phyloP scores from a whole-genome alignment of 2,888 invertebrate genomes.

The Eumacrocentrus americanus region DNA sequence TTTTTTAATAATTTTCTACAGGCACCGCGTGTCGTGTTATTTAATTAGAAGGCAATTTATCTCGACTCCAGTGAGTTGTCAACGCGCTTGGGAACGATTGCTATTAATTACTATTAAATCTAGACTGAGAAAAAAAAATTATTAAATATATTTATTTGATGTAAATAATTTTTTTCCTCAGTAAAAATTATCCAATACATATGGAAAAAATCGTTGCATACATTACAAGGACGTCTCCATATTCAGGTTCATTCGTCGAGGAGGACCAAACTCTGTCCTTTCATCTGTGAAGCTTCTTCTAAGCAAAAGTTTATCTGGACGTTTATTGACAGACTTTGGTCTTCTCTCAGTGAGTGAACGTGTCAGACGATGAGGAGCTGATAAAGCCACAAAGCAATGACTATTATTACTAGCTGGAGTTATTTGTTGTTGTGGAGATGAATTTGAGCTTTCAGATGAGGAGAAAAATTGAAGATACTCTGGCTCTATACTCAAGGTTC shows the following conservation, averaged over 20 bases:
- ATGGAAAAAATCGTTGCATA: slow-evolving; percentile 8
- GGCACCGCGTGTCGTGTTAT: slow-evolving; percentile 15
- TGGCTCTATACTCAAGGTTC: slow-evolving; percentile 39
- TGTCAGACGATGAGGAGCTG: slow-evolving; percentile 59
- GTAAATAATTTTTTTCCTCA: too few relatives aligned
- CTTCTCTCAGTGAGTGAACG: slow-evolving; percentile 67
- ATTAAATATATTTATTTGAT: not conserved
- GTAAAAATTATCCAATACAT: too few relatives aligned
- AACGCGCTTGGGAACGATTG: not conserved
- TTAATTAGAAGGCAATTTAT: slow-evolving; percentile 24
- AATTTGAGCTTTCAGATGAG: slow-evolving; percentile 8
- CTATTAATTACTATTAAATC: not conserved
- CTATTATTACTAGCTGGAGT: too few relatives aligned
- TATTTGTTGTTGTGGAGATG: not conserved
- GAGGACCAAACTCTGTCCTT: slow-evolving; percentile 33
- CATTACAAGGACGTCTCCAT: slow-evolving; percentile 63
- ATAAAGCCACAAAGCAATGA: too few relatives aligned
- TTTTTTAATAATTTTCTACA: not conserved
- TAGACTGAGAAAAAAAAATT: not conserved
- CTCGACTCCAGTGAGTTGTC: slow-evolving; percentile 17
- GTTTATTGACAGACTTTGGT: slow-evolving; percentile 21
- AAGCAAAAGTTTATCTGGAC: slow-evolving; percentile 59
- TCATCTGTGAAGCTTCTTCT: slow-evolving; percentile 50
- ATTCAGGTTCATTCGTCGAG: slow-evolving; percentile 53
- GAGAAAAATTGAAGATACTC: slow-evolving; percentile 28